Evolutionary conservation across 1,140 invertebrate species (phyloP).

Genomic region (Idris sp.): DNA sequence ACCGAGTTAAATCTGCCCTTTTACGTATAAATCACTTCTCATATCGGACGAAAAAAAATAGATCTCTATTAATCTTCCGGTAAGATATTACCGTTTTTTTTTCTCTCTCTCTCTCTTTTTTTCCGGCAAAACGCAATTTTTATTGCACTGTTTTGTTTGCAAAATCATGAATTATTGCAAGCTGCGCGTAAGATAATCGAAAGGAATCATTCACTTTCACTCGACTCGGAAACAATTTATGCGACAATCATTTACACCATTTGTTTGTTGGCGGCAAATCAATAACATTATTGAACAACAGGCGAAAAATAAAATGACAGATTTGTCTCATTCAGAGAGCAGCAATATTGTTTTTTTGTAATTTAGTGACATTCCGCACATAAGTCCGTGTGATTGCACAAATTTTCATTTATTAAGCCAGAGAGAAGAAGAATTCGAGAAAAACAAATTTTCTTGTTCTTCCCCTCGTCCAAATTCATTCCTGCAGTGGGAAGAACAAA

Average conservation of each 20-base stretch:
- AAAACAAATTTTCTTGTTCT: no score
- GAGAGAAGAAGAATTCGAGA: conserved; percentile 28
- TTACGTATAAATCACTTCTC: conserved; percentile 55
- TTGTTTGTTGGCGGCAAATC: conserved; percentile 1
- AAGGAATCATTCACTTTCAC: conserved; percentile 46
- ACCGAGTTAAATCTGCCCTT: conserved; percentile 50
- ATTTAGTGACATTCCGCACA: conserved; percentile 17
- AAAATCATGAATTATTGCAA: conserved; percentile 44
- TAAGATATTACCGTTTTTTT: conserved; percentile 57
- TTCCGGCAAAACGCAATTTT: conserved; percentile 49
- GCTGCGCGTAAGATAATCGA: conserved; percentile 39
- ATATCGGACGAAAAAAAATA: conserved; percentile 57
- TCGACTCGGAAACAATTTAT: conserved; percentile 36
- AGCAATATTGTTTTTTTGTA: conserved; percentile 25
- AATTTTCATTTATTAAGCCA: conserved; percentile 52
- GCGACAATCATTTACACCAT: conserved; percentile 40
- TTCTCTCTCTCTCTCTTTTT: no score
- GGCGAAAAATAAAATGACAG: conserved; percentile 17
- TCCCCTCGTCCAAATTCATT: conserved; percentile 27
- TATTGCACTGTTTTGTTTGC: conserved; percentile 41
- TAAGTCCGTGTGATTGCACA: conserved; percentile 22
- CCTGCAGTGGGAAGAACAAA: no score
- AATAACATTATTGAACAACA: conserved; percentile 15
- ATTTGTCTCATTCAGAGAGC: conserved; percentile 24
- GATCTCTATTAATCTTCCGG: conserved; percentile 47